Percentiles rank a stretch among this genome's conserved stretches.
These are phyloP conservation scores for Neoascia interrupta DNA, from an alignment of 2,888 invertebrate species.

Conservation along the genomic window DNA sequence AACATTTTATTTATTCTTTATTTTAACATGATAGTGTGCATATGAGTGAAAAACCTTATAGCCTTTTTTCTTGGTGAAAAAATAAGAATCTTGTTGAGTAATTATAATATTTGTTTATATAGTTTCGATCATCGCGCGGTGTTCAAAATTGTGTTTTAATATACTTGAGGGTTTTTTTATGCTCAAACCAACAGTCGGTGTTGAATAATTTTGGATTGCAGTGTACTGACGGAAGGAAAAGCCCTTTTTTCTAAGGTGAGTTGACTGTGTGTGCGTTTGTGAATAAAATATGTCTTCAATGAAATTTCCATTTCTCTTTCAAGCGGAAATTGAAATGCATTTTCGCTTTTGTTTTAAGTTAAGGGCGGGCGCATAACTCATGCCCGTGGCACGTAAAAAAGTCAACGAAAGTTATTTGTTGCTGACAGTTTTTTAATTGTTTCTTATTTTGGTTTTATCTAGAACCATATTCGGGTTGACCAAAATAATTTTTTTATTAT, in stretches of 20 bases:
- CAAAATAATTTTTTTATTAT: conserved; percentile 30
- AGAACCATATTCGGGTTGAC: conserved; percentile 44
- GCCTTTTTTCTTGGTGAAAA: conserved; percentile 23
- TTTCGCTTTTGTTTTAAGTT: conserved; percentile 46
- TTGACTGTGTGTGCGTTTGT: conserved; percentile 25
- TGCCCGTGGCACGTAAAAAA: conserved; percentile 46
- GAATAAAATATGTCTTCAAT: conserved; percentile 13
- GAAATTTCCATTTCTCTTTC: conserved; percentile 49
- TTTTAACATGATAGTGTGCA: conserved; percentile 35
- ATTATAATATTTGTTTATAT: conserved; percentile 49
- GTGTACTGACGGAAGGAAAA: conserved; percentile 15
- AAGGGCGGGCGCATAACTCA: conserved; percentile 17
- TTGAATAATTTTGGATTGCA: conserved; percentile 36
- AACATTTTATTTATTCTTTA: conserved; percentile 22
- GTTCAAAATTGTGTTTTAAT: conserved; percentile 29
- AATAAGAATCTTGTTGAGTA: conserved; percentile 52
- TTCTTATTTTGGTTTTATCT: conserved; percentile 37
- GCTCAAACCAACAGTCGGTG: conserved; percentile 3
- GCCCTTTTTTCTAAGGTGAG: conserved; percentile 23
- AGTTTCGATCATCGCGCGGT: conserved; percentile 48
- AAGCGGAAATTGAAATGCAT: conserved; percentile 50
- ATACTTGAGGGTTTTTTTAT: conserved; percentile 5
- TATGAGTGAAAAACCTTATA: conserved; percentile 47
- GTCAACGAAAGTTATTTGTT: conserved; percentile 61
- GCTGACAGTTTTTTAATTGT: conserved; percentile 43